Evolutionary conservation across 2,113 vertebrate genomes (phyloP), one percentile per base, ranked within the genome.

Genomic region (Euleptes europaea): DNA sequence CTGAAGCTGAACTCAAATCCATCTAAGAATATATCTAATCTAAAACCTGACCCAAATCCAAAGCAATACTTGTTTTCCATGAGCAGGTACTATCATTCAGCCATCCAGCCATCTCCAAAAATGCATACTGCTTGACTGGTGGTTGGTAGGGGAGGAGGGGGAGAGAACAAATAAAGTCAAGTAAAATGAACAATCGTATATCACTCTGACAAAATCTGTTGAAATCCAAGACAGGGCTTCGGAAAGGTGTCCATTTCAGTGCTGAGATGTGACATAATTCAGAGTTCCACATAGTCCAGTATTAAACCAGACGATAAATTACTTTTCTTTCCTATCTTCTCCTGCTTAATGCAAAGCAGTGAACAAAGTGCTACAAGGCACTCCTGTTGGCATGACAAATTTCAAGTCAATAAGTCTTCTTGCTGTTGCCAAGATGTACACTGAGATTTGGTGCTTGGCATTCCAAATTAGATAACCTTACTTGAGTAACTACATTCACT

Each of bases 381-480:
- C 38, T 71, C 83, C 42, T 10, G 76, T 78, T 93, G 38, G 66
- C 82, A 63, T 85, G 88, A 94, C 78, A 94, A 94, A 88, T 83
- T 93, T 91, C 77, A 82, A 88, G 80, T 88, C 80, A 78, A 47
- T 88, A 88, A 78, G 86, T 93, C 93, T 94, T 92, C 93, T 93
- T 89, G 66, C 79, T 80, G 35, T 89, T 90, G 86, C 91, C 92
- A 94, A 90, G 84, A 93, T 85, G 70, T 78, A 57, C 86, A 88
- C 83, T 82, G 74, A 85, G 91, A 77, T 35, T 72, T 92, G 90
- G 86, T 83, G 76, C 92, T 92, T 91, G 83, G 94, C 81, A 90
- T 89, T 90, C 92, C 92, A 87, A 90, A 85, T 80, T 92, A 92
- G 83, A 91, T 93, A 94, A 88, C 73, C 85, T 90, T 88, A 88